Base-by-base conservation (phyloP, 2,888 invertebrate species). In the Dynastes grantii region DNA sequence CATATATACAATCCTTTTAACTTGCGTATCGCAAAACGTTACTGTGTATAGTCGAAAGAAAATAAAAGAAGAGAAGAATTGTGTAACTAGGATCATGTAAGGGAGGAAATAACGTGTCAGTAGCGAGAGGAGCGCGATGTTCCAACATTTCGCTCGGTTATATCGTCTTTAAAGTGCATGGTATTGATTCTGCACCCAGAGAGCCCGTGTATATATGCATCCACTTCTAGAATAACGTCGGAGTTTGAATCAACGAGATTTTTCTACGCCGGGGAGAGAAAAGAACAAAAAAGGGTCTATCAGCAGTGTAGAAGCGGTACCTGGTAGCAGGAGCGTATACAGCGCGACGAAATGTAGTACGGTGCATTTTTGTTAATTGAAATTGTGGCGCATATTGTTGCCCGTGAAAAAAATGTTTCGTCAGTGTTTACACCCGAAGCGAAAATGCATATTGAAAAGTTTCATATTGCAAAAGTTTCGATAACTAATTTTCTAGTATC, bases 81-180 rank as follows among this genome's bases (percentile, higher is more conserved):
- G n/a, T 6, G 40, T 53, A 75, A 65, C 40, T 65, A 76, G 61
- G 55, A 78, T 79, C 58, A 49, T 53, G 63, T 68, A 53, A 63
- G 45, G 68, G 45, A 68, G 61, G 70, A 76, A 67, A 65, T 55
- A 67, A 40, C 65, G 37, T 32, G 51, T 29, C 29, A 16, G 37
- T 29, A 27, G 53, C 27, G 29, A 11, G 29, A 49, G 22, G 11
- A 37, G 32, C 32, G 67, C 68, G 77, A 67, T 75, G 61, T 61
- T 45, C 73, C 63, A 63, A 63, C 77, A 65, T 65, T 75, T 75
- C 77, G 73, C 73, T 73, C 83, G 79, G 85, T 84, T 81, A 84
- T 85, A 87, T 87, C 87, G 83, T 86, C 87, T 87, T 87, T 87
- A 87, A 87, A 86, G 83, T 86, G 87, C 87, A 86, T 83, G 83